phyloP scores from a whole-genome alignment of 2,888 invertebrate species.

The Lasioglossum figueresi region DNA sequence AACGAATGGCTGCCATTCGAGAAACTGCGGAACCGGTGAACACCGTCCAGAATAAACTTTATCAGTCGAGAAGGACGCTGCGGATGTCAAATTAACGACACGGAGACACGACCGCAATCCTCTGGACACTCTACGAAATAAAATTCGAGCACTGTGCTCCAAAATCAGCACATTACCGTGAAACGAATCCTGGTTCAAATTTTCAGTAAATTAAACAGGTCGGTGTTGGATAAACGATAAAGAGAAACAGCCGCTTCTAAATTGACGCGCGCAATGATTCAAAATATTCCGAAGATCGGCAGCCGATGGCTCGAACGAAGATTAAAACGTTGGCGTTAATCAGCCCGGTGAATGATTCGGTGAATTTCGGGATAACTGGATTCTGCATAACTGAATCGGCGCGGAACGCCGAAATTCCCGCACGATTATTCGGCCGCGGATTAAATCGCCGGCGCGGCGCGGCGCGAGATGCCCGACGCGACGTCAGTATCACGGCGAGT shows the following conservation, averaged over 20 bases:
- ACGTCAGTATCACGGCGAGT: neutral
- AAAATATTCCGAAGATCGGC: neutral
- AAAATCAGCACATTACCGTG: too few species aligned
- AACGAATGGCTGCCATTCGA: constrained; percentile 17
- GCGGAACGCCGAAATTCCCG: constrained; percentile 39
- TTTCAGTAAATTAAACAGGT: too few species aligned
- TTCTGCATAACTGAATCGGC: constrained; percentile 22
- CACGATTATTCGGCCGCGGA: constrained; percentile 38
- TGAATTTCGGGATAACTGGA: constrained; percentile 35
- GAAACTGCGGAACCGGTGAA: constrained; percentile 1
- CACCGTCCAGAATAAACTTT: neutral
- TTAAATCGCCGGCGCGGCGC: constrained; percentile 39
- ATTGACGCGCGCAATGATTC: neutral
- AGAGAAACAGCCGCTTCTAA: neutral
- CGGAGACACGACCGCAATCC: neutral
- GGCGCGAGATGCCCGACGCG: constrained; percentile 4
- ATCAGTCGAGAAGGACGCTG: neutral
- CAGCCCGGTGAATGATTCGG: constrained; percentile 14
- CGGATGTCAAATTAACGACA: neutral
- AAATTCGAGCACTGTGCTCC: too few species aligned
- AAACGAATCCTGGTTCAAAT: too few species aligned
- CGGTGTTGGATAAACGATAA: neutral
- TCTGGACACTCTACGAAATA: neutral
- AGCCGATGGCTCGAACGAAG: neutral
- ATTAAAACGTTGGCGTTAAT: constrained; percentile 28